Conservation (phyloP, 2,113 vertebrate species). For the Alethe diademata region DNA sequence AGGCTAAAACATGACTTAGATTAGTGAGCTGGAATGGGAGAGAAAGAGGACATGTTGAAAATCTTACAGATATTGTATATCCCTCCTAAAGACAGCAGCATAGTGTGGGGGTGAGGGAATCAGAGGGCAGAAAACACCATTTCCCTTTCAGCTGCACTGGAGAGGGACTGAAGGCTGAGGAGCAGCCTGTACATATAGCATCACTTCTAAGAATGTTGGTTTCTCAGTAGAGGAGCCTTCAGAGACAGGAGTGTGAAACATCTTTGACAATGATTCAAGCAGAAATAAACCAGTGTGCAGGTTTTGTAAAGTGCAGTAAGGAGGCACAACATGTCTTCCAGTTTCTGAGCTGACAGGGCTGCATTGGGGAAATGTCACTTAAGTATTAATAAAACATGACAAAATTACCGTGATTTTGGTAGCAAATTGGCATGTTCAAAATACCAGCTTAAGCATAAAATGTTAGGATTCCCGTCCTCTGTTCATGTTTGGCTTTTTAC, state of each 20-base stretch:
- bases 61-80: background rate
- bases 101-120: background rate
- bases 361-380: background rate
- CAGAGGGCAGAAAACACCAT: background rate
- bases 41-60: background rate
- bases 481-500: background rate
- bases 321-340: background rate
- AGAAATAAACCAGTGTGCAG: background rate
- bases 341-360: background rate
- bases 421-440: background rate
- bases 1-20: background rate
- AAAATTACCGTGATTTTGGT: background rate
- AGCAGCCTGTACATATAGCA: fast-evolving
- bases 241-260: background rate
- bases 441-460: background rate
- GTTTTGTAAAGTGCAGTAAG: background rate
- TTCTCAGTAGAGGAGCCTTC: background rate
- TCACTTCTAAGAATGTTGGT: background rate
- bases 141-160: background rate
- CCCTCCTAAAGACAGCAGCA: background rate
- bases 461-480: background rate
- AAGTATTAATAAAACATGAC: background rate
- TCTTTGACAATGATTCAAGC: background rate
- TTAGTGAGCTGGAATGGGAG: background rate
- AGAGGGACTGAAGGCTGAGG: background rate